Conservation (phyloP, 2,113 vertebrate species). For the Thalassarche chlororhynchos region DNA sequence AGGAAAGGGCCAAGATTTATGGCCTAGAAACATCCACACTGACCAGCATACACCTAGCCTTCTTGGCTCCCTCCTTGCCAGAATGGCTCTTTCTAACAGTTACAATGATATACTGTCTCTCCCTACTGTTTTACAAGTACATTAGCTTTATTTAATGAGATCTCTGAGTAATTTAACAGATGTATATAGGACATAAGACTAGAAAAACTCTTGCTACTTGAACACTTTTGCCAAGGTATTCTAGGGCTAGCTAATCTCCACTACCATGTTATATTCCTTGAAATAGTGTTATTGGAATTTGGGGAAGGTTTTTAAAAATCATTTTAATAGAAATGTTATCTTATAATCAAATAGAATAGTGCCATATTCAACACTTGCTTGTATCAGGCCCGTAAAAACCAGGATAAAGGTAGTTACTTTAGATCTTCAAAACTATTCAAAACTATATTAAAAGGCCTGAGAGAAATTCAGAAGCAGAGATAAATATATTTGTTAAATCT, state of each 20-base stretch:
- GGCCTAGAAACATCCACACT: slow-evolving; percentile 93
- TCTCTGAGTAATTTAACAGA: slow-evolving; percentile 94
- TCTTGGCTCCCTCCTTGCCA: slow-evolving; percentile 83
- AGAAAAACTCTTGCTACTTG: slow-evolving; percentile 81
- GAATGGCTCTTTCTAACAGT: slow-evolving; percentile 88
- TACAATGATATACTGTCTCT: slow-evolving; percentile 96
- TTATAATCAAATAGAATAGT: slow-evolving; percentile 40
- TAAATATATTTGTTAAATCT: slow-evolving; percentile 13
- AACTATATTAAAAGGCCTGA: neutral
- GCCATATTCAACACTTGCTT: neutral
- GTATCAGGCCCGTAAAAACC: slow-evolving; percentile 9
- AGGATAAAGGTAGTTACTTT: slow-evolving; percentile 7
- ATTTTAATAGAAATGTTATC: slow-evolving; percentile 57
- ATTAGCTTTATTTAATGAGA: slow-evolving; percentile 99
- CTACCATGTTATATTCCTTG: slow-evolving; percentile 34
- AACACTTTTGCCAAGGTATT: slow-evolving; percentile 79
- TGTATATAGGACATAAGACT: slow-evolving; percentile 89
- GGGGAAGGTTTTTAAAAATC: slow-evolving; percentile 58
- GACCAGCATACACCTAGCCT: slow-evolving; percentile 96
- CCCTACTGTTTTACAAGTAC: slow-evolving; percentile 99
- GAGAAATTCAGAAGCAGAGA: slow-evolving; percentile 26
- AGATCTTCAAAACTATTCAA: neutral
- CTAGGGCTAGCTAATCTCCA: slow-evolving; percentile 62
- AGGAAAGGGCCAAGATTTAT: slow-evolving; percentile 99
- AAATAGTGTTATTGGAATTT: slow-evolving; percentile 66